Conservation (phyloP, 2,888 invertebrate species). For the Glyphotaelius pellucidus region DNA sequence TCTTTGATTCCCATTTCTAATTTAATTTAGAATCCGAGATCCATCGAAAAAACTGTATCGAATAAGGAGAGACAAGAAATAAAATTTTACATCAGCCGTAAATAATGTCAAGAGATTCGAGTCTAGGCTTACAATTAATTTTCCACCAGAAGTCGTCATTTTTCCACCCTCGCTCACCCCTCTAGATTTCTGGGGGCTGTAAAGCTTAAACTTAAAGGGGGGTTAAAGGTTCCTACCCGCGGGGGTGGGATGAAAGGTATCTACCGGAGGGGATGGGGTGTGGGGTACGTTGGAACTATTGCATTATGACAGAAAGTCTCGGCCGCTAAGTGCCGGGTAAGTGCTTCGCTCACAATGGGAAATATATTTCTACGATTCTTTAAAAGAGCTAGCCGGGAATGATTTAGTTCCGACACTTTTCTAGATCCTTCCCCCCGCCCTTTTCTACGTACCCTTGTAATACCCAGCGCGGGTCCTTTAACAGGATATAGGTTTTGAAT, state of each 20-base stretch:
- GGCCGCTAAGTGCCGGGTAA: conserved; percentile 65
- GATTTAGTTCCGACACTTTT: conserved; percentile 60
- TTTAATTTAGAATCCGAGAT: not conserved
- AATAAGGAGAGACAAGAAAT: not conserved
- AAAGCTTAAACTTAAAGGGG: not conserved
- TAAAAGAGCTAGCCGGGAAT: conserved; percentile 60
- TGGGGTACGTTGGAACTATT: conserved; percentile 60
- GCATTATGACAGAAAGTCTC: conserved; percentile 60
- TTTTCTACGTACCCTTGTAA: not conserved
- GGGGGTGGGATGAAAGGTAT: not conserved
- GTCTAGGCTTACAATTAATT: conserved; percentile 59
- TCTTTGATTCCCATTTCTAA: not conserved
- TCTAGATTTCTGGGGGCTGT: not conserved
- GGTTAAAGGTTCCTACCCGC: not conserved
- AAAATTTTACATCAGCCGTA: not conserved
- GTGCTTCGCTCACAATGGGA: conserved; percentile 66
- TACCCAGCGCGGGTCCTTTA: not conserved
- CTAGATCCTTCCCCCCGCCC: not conserved
- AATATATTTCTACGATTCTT: conserved; percentile 64
- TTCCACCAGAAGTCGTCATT: conserved; percentile 34
- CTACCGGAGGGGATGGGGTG: not conserved
- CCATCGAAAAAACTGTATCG: not conserved
- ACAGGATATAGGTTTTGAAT: conserved; percentile 43
- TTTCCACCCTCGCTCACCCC: conserved; percentile 4
- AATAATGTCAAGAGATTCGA: not conserved